Evolutionary conservation across 1,140 invertebrate genomes (phyloP), one percentile per base, ranked within the genome.

Genomic region (Brachionus asplanchnoidis): DNA sequence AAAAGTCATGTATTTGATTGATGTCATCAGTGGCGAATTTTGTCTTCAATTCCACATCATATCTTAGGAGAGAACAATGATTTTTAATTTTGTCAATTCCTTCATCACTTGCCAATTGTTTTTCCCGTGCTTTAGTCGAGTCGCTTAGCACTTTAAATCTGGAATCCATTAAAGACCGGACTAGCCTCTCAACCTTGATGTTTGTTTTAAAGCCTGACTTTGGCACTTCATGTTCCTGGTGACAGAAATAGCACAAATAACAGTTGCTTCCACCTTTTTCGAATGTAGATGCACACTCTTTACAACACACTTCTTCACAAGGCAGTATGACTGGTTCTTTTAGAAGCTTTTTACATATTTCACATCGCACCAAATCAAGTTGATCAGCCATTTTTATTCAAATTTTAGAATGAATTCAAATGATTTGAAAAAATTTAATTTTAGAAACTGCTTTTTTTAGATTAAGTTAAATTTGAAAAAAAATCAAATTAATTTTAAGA

Each of bases 261-360:
- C 8, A 40, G 5, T 73, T 36, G n/a, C 3, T 14, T 20, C 36
- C 68, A 17, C 28, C 9, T 40, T 73, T 40, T 73, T 73, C 36
- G n/a, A n/a, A 73, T 40, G 28, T 5, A 40, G 8, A 36, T 11
- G 6, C n/a, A 73, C 68, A 73, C 20, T 40, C 36, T 40, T 40
- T 17, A 20, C 68, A 73, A 9, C 68, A 73, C 9, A 40, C 20
- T 42, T 73, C 68, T n/a, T 17, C 68, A 73, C 68, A 73, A 17
- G 68, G 68, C 3, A 73, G 32, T 3, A 40, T 8, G 5, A 73
- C 36, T 40, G 68, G 68, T 20, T 73, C 68, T 44, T 42, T 73
- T 40, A 73, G 32, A 73, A 40, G 7, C 14, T 73, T 73, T 40
- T 36, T 73, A 73, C 68, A 73, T 20, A 73, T 73, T 73, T 73